A percentile compares a stretch with the other conserved stretches of the same genome.
phyloP scores from a whole-genome alignment of 2,888 invertebrate genomes.

The Synanthedon tipuliformis region DNA sequence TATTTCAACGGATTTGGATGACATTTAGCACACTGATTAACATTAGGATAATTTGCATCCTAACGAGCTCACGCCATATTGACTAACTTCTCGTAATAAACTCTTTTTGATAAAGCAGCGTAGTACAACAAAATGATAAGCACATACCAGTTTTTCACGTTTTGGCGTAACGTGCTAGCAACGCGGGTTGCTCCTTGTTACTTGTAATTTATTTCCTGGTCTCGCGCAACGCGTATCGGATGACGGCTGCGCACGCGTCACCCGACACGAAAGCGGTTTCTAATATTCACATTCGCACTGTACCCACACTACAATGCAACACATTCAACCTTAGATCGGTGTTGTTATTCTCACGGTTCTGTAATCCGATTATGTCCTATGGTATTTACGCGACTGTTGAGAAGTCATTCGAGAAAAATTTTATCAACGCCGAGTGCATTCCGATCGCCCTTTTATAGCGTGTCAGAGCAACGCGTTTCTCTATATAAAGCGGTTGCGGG shows the following conservation, averaged over 20 bases:
- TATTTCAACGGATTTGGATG: too few species aligned
- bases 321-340: too few species aligned
- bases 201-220: conserved; percentile 46
- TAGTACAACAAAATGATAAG: not conserved
- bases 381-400: conserved; percentile 32
- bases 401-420: conserved; percentile 26
- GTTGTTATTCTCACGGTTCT: conserved; percentile 7
- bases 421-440: conserved; percentile 25
- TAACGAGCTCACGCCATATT: too few species aligned
- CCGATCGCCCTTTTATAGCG: conserved; percentile 36
- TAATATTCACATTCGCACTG: conserved; percentile 11
- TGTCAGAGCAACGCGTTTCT: conserved; percentile 32
- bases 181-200: conserved; percentile 24
- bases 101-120: not conserved
- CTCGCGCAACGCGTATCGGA: conserved; percentile 52
- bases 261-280: conserved; percentile 36
- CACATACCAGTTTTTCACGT: conserved; percentile 14
- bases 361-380: conserved; percentile 3
- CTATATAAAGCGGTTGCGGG: conserved; percentile 34
- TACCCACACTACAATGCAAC: too few species aligned
- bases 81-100: too few species aligned
- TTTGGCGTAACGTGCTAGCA: conserved; percentile 31
- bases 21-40: too few species aligned
- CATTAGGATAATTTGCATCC: too few species aligned
- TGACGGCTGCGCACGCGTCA: conserved; percentile 45